Conservation (phyloP, 2,113 vertebrate genomes). For the Bothrops jararaca region DNA sequence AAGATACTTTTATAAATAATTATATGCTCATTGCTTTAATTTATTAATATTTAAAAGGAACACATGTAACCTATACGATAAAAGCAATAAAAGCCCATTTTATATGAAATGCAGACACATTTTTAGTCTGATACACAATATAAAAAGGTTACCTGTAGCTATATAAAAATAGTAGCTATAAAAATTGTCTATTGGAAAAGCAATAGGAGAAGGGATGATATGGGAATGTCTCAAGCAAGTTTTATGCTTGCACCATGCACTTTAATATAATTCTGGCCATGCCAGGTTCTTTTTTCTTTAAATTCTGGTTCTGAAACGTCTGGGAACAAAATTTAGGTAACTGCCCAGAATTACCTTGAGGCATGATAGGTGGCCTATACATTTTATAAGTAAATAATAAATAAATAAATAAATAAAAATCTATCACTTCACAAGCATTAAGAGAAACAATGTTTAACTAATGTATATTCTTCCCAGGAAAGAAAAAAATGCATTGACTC, state of each 20-base stretch:
- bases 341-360: neutral
- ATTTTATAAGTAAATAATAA: neutral
- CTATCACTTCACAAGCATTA: neutral
- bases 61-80: neutral
- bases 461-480: neutral
- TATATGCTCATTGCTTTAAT: neutral
- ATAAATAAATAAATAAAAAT: neutral
- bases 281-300: neutral
- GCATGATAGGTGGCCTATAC: neutral
- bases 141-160: neutral
- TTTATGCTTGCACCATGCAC: neutral
- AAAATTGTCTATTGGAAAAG: neutral
- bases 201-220: neutral
- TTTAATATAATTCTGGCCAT: neutral
- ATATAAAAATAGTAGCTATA: neutral
- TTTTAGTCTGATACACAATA: neutral
- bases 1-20: constrained; percentile 12
- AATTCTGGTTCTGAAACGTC: neutral
- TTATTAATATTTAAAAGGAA: neutral
- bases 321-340: neutral
- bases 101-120: neutral
- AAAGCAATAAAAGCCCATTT: neutral
- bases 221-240: neutral
- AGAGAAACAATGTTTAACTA: neutral
- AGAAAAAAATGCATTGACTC: neutral